Base-by-base conservation (phyloP, 92 coral and sea anemone species). In the Palythoa grandiflora region DNA sequence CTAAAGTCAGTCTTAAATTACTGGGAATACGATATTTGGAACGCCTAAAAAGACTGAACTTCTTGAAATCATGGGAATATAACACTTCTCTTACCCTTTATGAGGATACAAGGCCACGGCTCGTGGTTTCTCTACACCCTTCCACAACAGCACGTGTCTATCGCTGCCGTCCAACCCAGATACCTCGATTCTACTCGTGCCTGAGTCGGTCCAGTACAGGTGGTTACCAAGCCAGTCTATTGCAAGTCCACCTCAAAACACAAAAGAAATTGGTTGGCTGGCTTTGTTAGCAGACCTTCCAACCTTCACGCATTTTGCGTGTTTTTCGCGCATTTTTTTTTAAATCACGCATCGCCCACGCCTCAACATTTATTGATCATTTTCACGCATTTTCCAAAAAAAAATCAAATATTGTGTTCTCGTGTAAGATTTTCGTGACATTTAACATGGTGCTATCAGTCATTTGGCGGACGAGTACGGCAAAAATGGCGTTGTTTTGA, bases 81-180 rank as follows among this genome's bases (percentile, higher is more conserved):
- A 13, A 7, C 4, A 19, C 12, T 14, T 17, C 5, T 36, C 91
- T 55, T 68, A 94, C 97, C 97, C 97, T 77, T 90, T 89, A 13
- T 79, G 78, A 20, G 97, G 93, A 83, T 90, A 86, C n/a, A 94
- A 80, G 11, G 85, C 91, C 39, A 94, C 39, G 8, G 89, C 94
- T 16, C 93, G 71, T 0, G 97, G 97, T 53, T 75, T 73, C 37
- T 90, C 91, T 35, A 94, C 61, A 37, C 83, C 83, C 51, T 61
- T 50, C 68, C 83, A 79, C 61, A 90, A 39, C 38, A 90, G 70
- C 53, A 78, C 80, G 59, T 84, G 87, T 17, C 87, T 38, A 73
- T 68, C 50, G 0, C 50, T 70, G 20, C 92, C 89, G 79, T 90
- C 63, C 5, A 90, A 11, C 8, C 65, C 71, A 9, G 87, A 85